Evolutionary conservation across 1,140 invertebrate species (phyloP).

Genomic region (Akabosia matsudoensis): DNA sequence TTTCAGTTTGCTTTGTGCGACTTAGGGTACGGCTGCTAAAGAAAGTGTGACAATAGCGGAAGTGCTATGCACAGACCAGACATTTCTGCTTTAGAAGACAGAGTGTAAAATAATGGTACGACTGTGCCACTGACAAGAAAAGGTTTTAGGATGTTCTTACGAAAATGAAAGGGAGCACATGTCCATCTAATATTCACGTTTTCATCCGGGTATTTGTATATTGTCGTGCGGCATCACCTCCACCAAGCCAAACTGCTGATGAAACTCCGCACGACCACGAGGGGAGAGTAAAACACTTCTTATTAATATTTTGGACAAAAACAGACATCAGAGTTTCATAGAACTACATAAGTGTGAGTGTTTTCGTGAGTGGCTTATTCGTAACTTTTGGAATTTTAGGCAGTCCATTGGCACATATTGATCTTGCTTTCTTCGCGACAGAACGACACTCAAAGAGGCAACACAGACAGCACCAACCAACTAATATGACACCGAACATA

Average conservation of each 20-base stretch:
- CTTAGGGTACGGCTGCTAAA: neutral
- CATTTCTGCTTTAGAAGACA: neutral
- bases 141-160: neutral
- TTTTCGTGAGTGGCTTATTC: too few relatives aligned
- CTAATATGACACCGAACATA: neutral
- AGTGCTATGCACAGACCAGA: neutral
- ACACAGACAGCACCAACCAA: too few relatives aligned
- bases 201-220: neutral
- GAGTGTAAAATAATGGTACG: neutral
- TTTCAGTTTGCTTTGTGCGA: neutral
- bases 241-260: too few relatives aligned
- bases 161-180: conserved; percentile 1
- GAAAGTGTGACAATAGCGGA: neutral
- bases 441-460: too few relatives aligned
- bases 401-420: too few relatives aligned
- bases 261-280: too few relatives aligned
- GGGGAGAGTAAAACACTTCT: too few relatives aligned
- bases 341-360: too few relatives aligned
- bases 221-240: too few relatives aligned
- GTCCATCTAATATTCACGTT: conserved; percentile 10
- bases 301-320: neutral
- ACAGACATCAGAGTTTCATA: too few relatives aligned
- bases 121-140: neutral
- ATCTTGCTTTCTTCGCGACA: too few relatives aligned
- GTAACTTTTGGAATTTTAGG: too few relatives aligned